Evolutionary conservation across 2,797 vertebrate genomes (phyloP).

Genomic region (Chanos chanos): DNA sequence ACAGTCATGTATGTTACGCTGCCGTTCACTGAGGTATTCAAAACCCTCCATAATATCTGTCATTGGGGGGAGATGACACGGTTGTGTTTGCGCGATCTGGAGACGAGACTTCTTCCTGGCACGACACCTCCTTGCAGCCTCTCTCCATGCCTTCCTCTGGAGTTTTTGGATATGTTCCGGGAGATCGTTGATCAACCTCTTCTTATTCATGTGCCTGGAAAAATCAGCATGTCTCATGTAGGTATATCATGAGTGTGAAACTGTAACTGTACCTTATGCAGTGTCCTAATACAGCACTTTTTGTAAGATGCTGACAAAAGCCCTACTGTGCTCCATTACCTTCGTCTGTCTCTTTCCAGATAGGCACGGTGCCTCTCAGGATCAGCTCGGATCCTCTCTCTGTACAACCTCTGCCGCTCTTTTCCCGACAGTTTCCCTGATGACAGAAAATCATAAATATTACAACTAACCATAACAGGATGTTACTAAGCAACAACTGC

Average conservation of each 20-base stretch:
- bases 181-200: constrained; percentile 55
- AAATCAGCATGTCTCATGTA: constrained; percentile 1
- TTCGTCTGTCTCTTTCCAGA: constrained; percentile 47
- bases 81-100: background rate
- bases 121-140: constrained; percentile 63
- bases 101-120: constrained; percentile 60
- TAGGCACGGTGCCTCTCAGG: constrained; percentile 20
- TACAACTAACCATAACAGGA: background rate
- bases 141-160: constrained; percentile 68
- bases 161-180: constrained; percentile 65
- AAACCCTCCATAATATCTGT: no score
- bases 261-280: no score
- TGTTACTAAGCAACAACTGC: background rate
- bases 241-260: background rate
- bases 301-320: background rate
- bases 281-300: no score
- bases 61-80: constrained; percentile 15
- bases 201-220: constrained; percentile 59
- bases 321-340: constrained; percentile 28
- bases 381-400: constrained; percentile 47
- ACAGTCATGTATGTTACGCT: no score
- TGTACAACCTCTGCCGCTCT: constrained; percentile 37
- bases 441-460: background rate
- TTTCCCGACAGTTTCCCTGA: constrained; percentile 40
- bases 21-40: no score